Base-by-base conservation (phyloP, 2,113 vertebrate species). In the Circaetus cinerascens region DNA sequence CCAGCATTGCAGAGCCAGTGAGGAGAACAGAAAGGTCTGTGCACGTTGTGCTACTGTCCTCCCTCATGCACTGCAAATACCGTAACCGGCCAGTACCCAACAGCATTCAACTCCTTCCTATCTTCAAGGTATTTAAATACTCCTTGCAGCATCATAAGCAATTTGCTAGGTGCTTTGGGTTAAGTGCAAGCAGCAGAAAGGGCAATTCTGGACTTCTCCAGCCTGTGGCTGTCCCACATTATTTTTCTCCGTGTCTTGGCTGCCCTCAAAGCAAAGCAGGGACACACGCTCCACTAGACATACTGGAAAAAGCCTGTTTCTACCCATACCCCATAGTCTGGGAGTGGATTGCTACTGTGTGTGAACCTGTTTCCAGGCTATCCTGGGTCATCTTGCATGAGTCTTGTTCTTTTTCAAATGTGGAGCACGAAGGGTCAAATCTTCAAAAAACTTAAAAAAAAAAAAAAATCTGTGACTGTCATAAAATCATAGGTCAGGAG, bases 381-480 rank as follows among this genome's bases (percentile, higher is more conserved):
- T 12, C 46, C 41, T 59, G 29, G 32, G 16, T 43, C 48, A 66
- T 43, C 22, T 55, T 32, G 57, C 5, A 23, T 15, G 40, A 64
- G 9, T 71, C 5, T 43, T 12, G 7, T 7, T 41, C 11, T 41
- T 72, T 55, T 64, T 29, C 41, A 64, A 84, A 84, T 53, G 15
- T 5, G 2, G 55, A 85, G 8, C 15, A 27, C 7, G 3, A 81
- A 62, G 15, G 18, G 64, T 3, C 11, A 40, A 16, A 27, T 72
- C 27, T 62, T n/a, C 2, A 2, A 10, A 36, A 53, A 56, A 20
- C 7, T 13, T 3, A 8, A 43, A 23, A 26, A 27, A 3, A 3
- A 32, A 30, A 25, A 30, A 34, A 86, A 10, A 66, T 48, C 46
- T 50, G 20, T 69, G 20, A 73, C 17, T 60, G 19, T 36, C 56